Conservation (phyloP, 2,797 vertebrate genomes). For the Alcedo atthis region DNA sequence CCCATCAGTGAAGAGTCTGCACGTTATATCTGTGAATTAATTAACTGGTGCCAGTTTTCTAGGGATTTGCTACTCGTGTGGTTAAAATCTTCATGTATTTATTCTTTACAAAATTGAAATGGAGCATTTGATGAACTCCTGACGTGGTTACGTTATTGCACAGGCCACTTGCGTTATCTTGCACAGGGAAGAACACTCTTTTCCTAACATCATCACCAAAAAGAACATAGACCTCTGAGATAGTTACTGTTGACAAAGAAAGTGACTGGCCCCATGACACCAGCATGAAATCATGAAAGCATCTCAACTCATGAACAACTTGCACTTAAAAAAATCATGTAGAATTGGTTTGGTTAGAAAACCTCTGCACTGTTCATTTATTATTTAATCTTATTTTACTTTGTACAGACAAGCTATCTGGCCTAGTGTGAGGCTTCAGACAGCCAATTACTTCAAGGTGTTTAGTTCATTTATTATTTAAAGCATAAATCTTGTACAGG, state of each 20-base stretch:
- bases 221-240: slow-evolving; percentile 1
- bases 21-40: slow-evolving; percentile 1
- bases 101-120: slow-evolving; percentile 21
- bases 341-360: slow-evolving; percentile 73
- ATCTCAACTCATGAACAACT: slow-evolving; percentile 31
- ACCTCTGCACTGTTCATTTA: slow-evolving; percentile 84
- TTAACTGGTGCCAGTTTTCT: slow-evolving; percentile 30
- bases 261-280: slow-evolving; percentile 13
- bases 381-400: slow-evolving; percentile 91
- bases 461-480: slow-evolving; percentile 91
- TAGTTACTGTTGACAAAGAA: slow-evolving; percentile 54
- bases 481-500: slow-evolving; percentile 86
- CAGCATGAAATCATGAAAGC: slow-evolving; percentile 46
- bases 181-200: background rate
- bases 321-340: slow-evolving; percentile 36
- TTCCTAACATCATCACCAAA: background rate
- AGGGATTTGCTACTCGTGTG: background rate
- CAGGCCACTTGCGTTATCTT: background rate
- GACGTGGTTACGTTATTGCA: background rate
- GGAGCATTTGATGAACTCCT: background rate
- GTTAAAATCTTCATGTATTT: background rate
- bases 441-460: slow-evolving; percentile 89
- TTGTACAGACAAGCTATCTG: slow-evolving; percentile 88
- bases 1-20: background rate
- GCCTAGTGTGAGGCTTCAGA: slow-evolving; percentile 79